Percentiles rank a stretch among this genome's conserved stretches.
These are phyloP conservation scores for Lasaia peninsularis DNA, from an alignment of 1,140 invertebrate genomes.

Conservation along the genomic window DNA sequence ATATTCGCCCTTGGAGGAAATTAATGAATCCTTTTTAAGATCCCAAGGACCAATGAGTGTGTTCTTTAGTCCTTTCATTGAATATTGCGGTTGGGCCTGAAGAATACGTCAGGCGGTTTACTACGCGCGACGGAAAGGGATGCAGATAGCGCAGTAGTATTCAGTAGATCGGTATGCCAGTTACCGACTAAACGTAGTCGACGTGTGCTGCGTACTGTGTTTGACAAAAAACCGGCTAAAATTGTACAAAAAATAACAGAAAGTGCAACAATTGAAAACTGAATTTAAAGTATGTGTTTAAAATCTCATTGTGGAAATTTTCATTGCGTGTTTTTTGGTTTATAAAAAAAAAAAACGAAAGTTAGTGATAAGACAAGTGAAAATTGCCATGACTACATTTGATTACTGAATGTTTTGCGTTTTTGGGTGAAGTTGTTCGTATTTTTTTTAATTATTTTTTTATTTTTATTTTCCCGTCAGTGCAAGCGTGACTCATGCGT, in stretches of 20 bases:
- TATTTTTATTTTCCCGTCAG: neutral
- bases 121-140: slow-evolving; percentile 43
- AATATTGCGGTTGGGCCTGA: slow-evolving; percentile 48
- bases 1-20: slow-evolving; percentile 11
- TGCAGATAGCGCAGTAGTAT: slow-evolving; percentile 34
- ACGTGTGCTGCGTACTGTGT: slow-evolving; percentile 32
- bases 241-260: neutral
- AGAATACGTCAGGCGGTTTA: slow-evolving; percentile 58
- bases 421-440: slow-evolving; percentile 1
- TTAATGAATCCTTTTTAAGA: slow-evolving; percentile 15
- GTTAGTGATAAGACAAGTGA: slow-evolving; percentile 58
- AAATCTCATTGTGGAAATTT: slow-evolving; percentile 2
- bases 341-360: slow-evolving; percentile 25
- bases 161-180: slow-evolving; percentile 33
- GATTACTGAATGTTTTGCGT: neutral
- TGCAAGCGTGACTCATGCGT: neutral
- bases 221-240: neutral
- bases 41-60: neutral
- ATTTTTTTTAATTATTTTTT: neutral
- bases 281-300: neutral
- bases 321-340: slow-evolving; percentile 15
- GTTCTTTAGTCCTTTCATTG: slow-evolving; percentile 50
- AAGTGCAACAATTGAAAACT: neutral
- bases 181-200: slow-evolving; percentile 44
- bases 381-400: slow-evolving; percentile 50